Evolutionary conservation across 2,797 vertebrate genomes (phyloP), one percentile per base, ranked within the genome.

Genomic region (Myotis planiceps): DNA sequence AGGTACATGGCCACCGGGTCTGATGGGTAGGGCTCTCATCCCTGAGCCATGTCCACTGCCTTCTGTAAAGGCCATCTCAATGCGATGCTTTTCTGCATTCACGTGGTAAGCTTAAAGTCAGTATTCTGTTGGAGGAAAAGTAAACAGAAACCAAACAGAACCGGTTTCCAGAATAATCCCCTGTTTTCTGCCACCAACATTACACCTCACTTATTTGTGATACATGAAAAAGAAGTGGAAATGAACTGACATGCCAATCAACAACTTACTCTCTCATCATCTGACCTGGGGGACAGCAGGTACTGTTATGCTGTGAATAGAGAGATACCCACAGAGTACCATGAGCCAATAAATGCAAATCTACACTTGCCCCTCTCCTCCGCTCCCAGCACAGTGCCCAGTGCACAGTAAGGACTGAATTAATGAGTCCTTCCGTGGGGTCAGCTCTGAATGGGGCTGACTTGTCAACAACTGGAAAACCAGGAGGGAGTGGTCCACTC

Each of bases 401-500:
- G 18, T 23, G 63, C 81, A 93, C 47, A 76, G 76, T 42, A 82
- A 92, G 51, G 74, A 16, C 80, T 68, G 58, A 78, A 75, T 95
- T 90, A 85, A 80, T 80, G 60, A 88, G 34, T 47, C 68, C 69
- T 37, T 32, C 84, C 23, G 0, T 23, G 47, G 72, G 27, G 69
- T 63, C 88, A 75, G 1, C 37, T 88, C 55, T 16, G 69, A 90
- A 66, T 45, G 9, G 23, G n/a, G 63, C 12, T 78, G 81, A 81
- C 83, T 82, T 78, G 84, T 95, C 34, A 76, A 55, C 32, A 45
- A 4, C 34, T 39, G 32, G 49, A 66, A 81, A 39, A 79, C 82
- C 45, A 53, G 37, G 55, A 88, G 10, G 39, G n/a, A 82, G 19
- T 32, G 81, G 69, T 69, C 87, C 47, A 32, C 34, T 90, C 69